Base-by-base conservation (phyloP, 1,140 invertebrate genomes). In the Cotesia typhae region DNA sequence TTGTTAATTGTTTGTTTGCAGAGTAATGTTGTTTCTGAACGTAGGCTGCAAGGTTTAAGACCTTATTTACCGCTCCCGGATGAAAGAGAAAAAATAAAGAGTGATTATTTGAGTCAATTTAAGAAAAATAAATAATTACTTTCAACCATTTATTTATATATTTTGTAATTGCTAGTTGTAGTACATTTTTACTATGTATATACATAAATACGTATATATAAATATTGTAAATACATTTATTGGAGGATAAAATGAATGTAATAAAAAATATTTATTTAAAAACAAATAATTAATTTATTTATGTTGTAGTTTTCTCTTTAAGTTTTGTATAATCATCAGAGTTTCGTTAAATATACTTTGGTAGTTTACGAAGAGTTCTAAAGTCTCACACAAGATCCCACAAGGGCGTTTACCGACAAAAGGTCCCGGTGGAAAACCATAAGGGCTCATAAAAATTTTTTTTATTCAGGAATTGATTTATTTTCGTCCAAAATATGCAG, bases 51-150 rank as follows among this genome's bases (percentile, higher is more conserved):
- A 10, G 70, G 67, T 14, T 77, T 83, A 17, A 53, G 3, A 12
- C 84, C 84, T 7, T 1, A 28, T 5, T 6, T 85, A 3, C 83
- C 84, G 17, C 20, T 41, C 5, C 59, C 67, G 0, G 82, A 81
- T 36, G 83, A 85, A 2, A 64, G 83, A 64, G 52, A 57, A 38
- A 79, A 79, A 73, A 76, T 85, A 66, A 84, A 77, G 53, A 61
- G 20, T 17, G 75, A 83, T 20, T 78, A 64, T 36, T 4, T 82
- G 3, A 57, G 51, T 12, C 10, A 60, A 67, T 17, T 7, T 6
- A 9, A 52, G 41, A 47, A 47, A 28, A 28, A 28, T 28, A 2
- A 28, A 38, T 9, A 36, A 73, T 35, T 59, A n/a, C 4, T 57
- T 17, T 57, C n/a, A 14, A 14, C n/a, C 12, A 12, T 51, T 53